phyloP scores from a whole-genome alignment of 2,113 vertebrate species.

The Bolborhynchus lineola region DNA sequence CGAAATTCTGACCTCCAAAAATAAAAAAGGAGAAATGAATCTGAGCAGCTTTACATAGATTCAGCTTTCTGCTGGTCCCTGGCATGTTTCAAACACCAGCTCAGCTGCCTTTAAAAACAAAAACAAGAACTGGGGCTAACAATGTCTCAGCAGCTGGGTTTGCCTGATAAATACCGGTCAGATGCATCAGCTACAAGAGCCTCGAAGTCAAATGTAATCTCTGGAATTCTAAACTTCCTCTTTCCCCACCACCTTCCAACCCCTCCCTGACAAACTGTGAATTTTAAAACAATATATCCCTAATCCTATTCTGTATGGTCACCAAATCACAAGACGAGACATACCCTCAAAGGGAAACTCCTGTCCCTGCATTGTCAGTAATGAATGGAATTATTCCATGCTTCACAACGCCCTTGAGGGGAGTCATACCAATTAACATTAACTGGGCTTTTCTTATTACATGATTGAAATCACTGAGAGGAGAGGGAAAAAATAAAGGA shows the following conservation, averaged over 20 bases:
- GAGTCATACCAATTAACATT: slow-evolving; percentile 50
- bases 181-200: not conserved
- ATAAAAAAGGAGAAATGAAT: slow-evolving; percentile 75
- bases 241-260: not conserved
- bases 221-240: not conserved
- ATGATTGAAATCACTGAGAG: slow-evolving; percentile 35
- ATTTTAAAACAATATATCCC: slow-evolving; percentile 6
- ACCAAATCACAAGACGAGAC: slow-evolving; percentile 10
- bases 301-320: slow-evolving; percentile 20
- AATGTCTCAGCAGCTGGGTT: not conserved
- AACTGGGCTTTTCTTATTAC: slow-evolving; percentile 36
- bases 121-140: not conserved
- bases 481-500: not conserved
- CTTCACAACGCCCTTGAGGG: slow-evolving; percentile 40
- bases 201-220: not conserved
- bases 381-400: slow-evolving; percentile 49
- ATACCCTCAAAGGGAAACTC: slow-evolving; percentile 32
- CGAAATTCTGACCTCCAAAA: slow-evolving; percentile 63
- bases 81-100: not conserved
- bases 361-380: slow-evolving; percentile 26
- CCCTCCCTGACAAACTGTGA: not conserved
- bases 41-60: slow-evolving; percentile 9
- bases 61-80: not conserved
- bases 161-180: not conserved
- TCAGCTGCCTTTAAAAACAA: not conserved